Evolutionary conservation across 2,888 invertebrate species (phyloP), one percentile per base, ranked within the genome.

Genomic region (Crioceris asparagi): DNA sequence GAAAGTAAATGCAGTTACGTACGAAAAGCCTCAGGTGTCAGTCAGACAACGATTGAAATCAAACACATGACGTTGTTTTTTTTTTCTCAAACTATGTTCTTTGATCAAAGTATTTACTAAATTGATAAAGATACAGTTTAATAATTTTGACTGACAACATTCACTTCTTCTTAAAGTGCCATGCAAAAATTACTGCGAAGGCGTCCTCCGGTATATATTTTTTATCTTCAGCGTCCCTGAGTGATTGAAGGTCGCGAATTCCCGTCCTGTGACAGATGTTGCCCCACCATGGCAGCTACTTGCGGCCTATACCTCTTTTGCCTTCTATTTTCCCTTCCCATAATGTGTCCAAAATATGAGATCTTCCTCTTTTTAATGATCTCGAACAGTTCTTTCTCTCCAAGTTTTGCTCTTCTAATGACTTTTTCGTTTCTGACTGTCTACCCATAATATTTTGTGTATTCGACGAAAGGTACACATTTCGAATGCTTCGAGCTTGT

Each of bases 401-500:
- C 11, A 7, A 29, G 29, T 29, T 29, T 29, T 29, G 29, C 29
- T 29, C 29, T 29, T 29, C 29, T 29, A 29, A 29, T 29, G 29
- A 29, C 14, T 29, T 29, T 11, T 29, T 29, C 29, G 7, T 29
- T 6, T 29, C 5, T 29, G 29, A 29, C 29, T 29, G 7, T 29
- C 29, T 7, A 29, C 11, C 11, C 11, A 29, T 8, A 7, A 21
- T 21, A 8, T 21, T 21, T 6, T 21, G 8, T 7, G 21, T 8
- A 7, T 21, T 21, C 14, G 11, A 29, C 29, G 29, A 29, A 11
- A 11, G n/a, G 11, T 11, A n/a, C 29, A 29, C 29, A 29, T 29
- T 29, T 29, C 29, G 29, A 29, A 29, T 29, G 29, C n/a, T 29
- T 29, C 29, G 11, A 29, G 29, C 29, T 21, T 29, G 29, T 29